Evolutionary conservation across 2,888 invertebrate genomes (phyloP).

Genomic region (Listrodromus nycthemerus): DNA sequence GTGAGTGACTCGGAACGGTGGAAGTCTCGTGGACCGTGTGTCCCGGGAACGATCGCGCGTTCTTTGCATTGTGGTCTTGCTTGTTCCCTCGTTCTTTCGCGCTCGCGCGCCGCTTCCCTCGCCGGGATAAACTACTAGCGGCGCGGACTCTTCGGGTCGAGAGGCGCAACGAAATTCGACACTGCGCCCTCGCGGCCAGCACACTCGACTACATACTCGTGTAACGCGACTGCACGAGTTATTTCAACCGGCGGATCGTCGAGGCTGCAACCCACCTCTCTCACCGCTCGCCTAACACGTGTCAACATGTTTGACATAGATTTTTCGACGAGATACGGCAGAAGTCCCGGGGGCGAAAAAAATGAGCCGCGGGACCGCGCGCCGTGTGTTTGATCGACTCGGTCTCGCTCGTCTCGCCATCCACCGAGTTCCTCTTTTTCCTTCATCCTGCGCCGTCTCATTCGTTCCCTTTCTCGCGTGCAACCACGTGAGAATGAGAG

Average conservation of each 20-base stretch:
- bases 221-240: constrained; percentile 50
- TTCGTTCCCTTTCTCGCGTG: constrained; percentile 18
- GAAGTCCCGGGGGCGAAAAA: constrained; percentile 54
- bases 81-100: constrained; percentile 47
- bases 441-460: constrained; percentile 4
- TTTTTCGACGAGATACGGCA: constrained; percentile 79
- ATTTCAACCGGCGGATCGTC: constrained; percentile 54
- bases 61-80: constrained; percentile 43
- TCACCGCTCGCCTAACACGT: constrained; percentile 76
- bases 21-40: constrained; percentile 8
- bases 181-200: constrained; percentile 76
- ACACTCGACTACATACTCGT: constrained; percentile 70
- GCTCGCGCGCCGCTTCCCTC: constrained; percentile 46
- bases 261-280: constrained; percentile 52
- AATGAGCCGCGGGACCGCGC: constrained; percentile 48
- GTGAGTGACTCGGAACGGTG: constrained; percentile 35
- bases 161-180: constrained; percentile 79
- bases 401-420: constrained; percentile 35
- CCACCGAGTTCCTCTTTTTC: constrained; percentile 20
- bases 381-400: constrained; percentile 75
- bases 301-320: constrained; percentile 83
- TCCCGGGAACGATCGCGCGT: constrained; percentile 54
- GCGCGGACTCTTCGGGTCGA: constrained; percentile 65
- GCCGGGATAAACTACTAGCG: constrained; percentile 6
- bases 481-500: constrained; percentile 23